These are phyloP conservation scores for Edolisoma coerulescens DNA, from an alignment of 2,113 vertebrate species.

Conservation along the genomic window DNA sequence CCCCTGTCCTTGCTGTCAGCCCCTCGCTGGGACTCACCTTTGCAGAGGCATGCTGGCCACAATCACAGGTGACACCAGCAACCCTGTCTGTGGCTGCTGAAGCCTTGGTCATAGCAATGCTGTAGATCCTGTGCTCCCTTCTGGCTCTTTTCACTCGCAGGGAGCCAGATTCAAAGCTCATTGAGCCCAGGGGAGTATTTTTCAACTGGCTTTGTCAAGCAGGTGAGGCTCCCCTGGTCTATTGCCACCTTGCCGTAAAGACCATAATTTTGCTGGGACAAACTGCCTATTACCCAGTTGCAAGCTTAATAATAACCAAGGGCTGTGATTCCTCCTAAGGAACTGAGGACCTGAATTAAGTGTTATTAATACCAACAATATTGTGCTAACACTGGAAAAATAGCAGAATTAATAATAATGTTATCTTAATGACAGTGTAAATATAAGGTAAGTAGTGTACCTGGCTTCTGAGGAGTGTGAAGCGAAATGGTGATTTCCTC, in stretches of 20 bases:
- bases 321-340: slow-evolving; percentile 28
- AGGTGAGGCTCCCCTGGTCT: neutral
- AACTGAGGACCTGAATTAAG: slow-evolving; percentile 28
- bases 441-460: slow-evolving; percentile 10
- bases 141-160: neutral
- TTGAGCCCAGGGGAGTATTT: neutral
- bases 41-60: fast-evolving
- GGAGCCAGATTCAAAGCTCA: neutral
- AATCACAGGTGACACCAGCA: neutral
- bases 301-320: slow-evolving; percentile 10
- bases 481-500: slow-evolving; percentile 19
- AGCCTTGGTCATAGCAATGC: neutral
- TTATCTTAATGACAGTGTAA: slow-evolving; percentile 29
- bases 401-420: slow-evolving; percentile 23
- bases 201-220: neutral
- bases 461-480: slow-evolving; percentile 1
- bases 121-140: neutral
- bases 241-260: neutral
- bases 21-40: neutral
- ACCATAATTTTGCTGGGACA: slow-evolving; percentile 19
- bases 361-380: slow-evolving; percentile 50
- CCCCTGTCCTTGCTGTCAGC: neutral
- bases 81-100: neutral
- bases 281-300: slow-evolving; percentile 29
- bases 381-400: neutral